A percentile compares a stretch with the other conserved stretches of the same genome.
phyloP scores from a whole-genome alignment of 2,888 invertebrate genomes.

The Anagyrus pseudococci region DNA sequence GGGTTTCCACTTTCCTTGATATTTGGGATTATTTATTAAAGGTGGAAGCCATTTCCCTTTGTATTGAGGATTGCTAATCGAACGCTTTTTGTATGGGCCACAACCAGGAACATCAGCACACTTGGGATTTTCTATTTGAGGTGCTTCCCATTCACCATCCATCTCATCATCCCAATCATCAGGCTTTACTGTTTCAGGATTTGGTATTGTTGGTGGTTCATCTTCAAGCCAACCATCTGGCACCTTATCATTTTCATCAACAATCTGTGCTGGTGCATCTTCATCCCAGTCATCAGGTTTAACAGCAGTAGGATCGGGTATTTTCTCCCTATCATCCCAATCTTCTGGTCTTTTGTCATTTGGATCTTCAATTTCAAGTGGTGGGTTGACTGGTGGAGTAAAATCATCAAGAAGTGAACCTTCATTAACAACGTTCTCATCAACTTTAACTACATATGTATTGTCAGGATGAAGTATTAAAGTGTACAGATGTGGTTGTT shows the following conservation, averaged over 20 bases:
- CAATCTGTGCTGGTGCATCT: conserved; percentile 86
- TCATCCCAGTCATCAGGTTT: conserved; percentile 99
- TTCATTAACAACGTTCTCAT: conserved; percentile 82
- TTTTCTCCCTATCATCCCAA: conserved; percentile 96
- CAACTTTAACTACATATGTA: conserved; percentile 80
- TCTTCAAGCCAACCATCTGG: conserved; percentile 94
- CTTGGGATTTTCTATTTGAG: conserved; percentile 86
- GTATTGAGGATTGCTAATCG: conserved; percentile 87
- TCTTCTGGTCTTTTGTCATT: conserved; percentile 83
- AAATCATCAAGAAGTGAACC: conserved; percentile 91
- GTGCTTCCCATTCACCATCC: conserved; percentile 99
- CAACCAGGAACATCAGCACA: conserved; percentile 84
- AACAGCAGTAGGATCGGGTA: conserved; percentile 84
- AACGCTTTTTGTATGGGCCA: conserved; percentile 86
- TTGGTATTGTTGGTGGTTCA: conserved; percentile 85
- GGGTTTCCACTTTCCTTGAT: conserved; percentile 94
- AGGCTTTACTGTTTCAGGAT: conserved; percentile 86
- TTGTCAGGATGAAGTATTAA: conserved; percentile 81
- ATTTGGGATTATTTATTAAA: conserved; percentile 90
- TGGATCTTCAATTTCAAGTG: conserved; percentile 92
- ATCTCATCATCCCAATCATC: conserved; percentile 98
- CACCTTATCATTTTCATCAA: conserved; percentile 82
- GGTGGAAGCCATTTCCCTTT: conserved; percentile 94
- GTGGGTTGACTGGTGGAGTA: conserved; percentile 93
- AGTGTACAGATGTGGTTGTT: conserved; percentile 88